phyloP scores from a whole-genome alignment of 1,140 invertebrate species.

The Drepana arcuata region DNA sequence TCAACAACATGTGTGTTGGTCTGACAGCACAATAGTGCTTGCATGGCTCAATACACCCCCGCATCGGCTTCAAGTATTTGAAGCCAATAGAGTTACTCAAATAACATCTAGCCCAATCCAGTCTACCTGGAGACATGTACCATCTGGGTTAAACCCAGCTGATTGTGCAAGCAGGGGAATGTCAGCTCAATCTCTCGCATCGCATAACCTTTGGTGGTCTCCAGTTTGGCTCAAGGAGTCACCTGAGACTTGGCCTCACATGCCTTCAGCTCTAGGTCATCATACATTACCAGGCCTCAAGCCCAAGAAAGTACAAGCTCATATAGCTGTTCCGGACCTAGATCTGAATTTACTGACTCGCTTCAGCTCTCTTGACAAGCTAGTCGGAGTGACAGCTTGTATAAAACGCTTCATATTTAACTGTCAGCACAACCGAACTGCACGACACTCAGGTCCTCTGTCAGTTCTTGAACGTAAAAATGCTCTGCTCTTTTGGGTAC shows the following conservation, averaged over 20 bases:
- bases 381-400: constrained; percentile 1
- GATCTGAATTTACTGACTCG: constrained; percentile 1
- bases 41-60: constrained; percentile 7
- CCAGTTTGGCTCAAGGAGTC: constrained; percentile 10
- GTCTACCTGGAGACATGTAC: constrained; percentile 11
- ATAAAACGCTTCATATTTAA: constrained; percentile 1
- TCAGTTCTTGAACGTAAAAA: not conserved
- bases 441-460: not conserved
- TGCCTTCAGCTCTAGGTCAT: constrained; percentile 9
- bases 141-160: constrained; percentile 10
- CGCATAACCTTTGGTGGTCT: constrained; percentile 13
- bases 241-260: constrained; percentile 6
- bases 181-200: constrained; percentile 7
- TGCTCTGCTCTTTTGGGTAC: not conserved
- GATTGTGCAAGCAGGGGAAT: constrained; percentile 16
- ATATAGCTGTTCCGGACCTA: not conserved
- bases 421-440: too few relatives aligned
- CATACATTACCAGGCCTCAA: constrained; percentile 8
- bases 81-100: constrained; percentile 7
- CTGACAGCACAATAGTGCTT: constrained; percentile 9
- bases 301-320: constrained; percentile 1
- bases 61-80: constrained; percentile 9
- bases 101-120: not conserved
- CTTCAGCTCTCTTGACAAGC: not conserved
- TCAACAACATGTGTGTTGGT: constrained; percentile 1